phyloP scores from a whole-genome alignment of 2,113 vertebrate species.

The Phalacrocorax carbo region DNA sequence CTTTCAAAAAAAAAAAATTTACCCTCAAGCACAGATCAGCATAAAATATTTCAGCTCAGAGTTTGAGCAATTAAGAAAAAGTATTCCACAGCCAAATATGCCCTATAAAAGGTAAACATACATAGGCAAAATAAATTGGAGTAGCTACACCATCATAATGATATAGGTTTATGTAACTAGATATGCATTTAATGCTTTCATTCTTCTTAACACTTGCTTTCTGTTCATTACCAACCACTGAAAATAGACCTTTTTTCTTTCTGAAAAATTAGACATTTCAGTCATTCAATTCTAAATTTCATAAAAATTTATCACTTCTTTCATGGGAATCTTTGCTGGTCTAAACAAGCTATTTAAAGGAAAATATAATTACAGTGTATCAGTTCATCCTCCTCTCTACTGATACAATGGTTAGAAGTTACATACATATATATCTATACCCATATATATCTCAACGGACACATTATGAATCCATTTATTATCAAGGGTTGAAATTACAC shows the following conservation, averaged over 20 bases:
- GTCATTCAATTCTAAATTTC: not conserved
- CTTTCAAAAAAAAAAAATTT: not conserved
- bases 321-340: not conserved
- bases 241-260: not conserved
- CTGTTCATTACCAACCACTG: not conserved
- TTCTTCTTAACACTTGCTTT: not conserved
- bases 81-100: not conserved
- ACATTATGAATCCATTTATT: not conserved
- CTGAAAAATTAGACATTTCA: not conserved
- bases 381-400: not conserved
- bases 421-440: not conserved
- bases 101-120: not conserved
- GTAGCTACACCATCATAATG: not conserved
- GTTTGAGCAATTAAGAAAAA: not conserved
- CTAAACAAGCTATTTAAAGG: not conserved
- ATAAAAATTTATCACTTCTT: not conserved
- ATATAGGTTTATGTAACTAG: not conserved
- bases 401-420: not conserved
- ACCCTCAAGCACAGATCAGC: not conserved
- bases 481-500: not conserved
- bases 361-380: not conserved
- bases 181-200: not conserved
- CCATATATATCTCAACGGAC: not conserved
- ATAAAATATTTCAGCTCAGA: slow-evolving; percentile 20
- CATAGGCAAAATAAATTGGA: not conserved